These are phyloP conservation scores for Cyprinodon tularosa DNA, from an alignment of 2,113 vertebrate genomes.

Conservation along the genomic window DNA sequence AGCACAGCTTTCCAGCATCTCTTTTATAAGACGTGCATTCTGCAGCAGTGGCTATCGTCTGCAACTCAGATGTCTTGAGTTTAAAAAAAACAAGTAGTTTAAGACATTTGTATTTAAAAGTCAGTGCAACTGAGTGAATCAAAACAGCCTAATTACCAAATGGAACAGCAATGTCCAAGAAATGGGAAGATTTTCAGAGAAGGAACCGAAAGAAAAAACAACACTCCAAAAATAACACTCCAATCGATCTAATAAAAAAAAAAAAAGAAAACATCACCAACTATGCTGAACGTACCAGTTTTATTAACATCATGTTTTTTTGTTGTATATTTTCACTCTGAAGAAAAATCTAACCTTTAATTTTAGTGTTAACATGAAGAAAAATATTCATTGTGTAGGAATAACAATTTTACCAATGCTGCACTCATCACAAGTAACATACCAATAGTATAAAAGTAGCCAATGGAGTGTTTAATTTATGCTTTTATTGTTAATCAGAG, in stretches of 20 bases:
- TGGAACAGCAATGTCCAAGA: neutral
- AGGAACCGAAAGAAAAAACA: too few species aligned
- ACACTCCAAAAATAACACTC: too few species aligned
- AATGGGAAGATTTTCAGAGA: neutral
- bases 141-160: neutral
- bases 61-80: too few species aligned
- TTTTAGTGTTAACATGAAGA: neutral
- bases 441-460: too few species aligned
- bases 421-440: too few species aligned
- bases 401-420: too few species aligned
- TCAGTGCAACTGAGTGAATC: neutral
- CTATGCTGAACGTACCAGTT: neutral
- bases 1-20: too few species aligned
- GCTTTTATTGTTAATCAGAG: too few species aligned
- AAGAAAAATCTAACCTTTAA: neutral
- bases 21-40: neutral
- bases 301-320: neutral
- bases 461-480: too few species aligned
- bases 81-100: neutral
- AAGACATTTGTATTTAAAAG: neutral
- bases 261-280: neutral
- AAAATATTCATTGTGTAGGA: too few species aligned
- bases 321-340: too few species aligned
- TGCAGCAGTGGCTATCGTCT: neutral
- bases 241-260: neutral